Conservation (phyloP, 1,140 invertebrate species). For the Proctacanthus coquilletti region DNA sequence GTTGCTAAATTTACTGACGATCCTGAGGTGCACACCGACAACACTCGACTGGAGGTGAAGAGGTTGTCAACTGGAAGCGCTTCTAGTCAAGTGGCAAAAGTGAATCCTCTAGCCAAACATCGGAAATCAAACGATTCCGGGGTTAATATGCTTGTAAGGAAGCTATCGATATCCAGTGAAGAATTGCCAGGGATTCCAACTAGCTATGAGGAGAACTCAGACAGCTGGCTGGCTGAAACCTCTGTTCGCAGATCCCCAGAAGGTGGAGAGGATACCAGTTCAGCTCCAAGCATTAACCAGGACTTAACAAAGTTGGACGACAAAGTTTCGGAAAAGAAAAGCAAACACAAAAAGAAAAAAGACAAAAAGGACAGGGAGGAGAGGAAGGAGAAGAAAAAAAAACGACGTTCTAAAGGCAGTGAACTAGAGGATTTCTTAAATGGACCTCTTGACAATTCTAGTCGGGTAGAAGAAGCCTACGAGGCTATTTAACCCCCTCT, state of each 20-base stretch:
- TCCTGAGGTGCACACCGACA: too few species aligned
- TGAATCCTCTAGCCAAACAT: constrained; percentile 8
- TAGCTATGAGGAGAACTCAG: constrained; percentile 5
- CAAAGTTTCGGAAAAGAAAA: constrained; percentile 1
- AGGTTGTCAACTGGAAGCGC: too few species aligned
- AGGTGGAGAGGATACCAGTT: constrained; percentile 17
- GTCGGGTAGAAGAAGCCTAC: neutral
- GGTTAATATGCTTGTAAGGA: constrained; percentile 6
- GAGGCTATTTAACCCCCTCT: constrained; percentile 3
- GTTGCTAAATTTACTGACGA: constrained; percentile 75
- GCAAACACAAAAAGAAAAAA: constrained; percentile 1
- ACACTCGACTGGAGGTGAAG: too few species aligned
- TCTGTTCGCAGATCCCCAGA: constrained; percentile 33
- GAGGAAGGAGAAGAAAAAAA: constrained; percentile 6
- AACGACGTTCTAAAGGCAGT: neutral
- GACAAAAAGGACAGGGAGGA: constrained; percentile 2
- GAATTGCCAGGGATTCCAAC: constrained; percentile 8
- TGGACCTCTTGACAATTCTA: neutral
- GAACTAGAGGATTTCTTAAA: constrained; percentile 2
- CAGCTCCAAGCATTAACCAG: neutral
- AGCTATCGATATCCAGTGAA: constrained; percentile 5
- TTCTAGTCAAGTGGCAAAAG: constrained; percentile 4
- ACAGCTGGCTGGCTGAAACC: constrained; percentile 28
- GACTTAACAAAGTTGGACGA: neutral
- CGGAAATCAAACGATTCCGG: constrained; percentile 1